phyloP scores from a whole-genome alignment of 2,888 invertebrate species.

The Cheiracanthium punctorium region DNA sequence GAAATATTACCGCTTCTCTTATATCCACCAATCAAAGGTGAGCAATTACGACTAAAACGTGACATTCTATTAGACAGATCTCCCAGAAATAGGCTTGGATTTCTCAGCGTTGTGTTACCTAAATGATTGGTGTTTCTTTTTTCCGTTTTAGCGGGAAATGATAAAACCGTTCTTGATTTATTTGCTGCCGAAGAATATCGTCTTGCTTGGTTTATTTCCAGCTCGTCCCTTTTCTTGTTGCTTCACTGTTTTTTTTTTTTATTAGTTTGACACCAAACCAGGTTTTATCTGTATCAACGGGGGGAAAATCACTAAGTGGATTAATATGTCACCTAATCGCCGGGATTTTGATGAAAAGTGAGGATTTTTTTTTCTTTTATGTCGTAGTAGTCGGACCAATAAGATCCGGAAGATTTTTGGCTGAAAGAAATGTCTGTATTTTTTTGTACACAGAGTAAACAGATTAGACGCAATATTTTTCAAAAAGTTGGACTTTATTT shows the following conservation, averaged over 20 bases:
- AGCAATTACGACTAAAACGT: conserved; percentile 55
- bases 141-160: conserved; percentile 23
- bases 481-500: too few relatives aligned
- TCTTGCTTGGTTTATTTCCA: background rate
- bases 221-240: background rate
- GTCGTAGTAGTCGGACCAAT: too few relatives aligned
- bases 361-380: too few relatives aligned
- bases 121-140: conserved; percentile 45
- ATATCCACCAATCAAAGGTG: conserved; percentile 43
- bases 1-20: conserved; percentile 1
- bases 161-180: conserved; percentile 40
- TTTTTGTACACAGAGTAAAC: too few relatives aligned
- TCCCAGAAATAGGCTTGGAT: conserved; percentile 31
- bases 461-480: too few relatives aligned
- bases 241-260: background rate
- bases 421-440: too few relatives aligned
- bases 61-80: conserved; percentile 30
- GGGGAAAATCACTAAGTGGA: background rate
- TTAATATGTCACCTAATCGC: background rate
- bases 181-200: background rate
- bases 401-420: too few relatives aligned
- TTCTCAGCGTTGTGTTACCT: conserved; percentile 16
- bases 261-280: background rate
- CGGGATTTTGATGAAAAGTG: too few relatives aligned
- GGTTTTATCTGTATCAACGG: background rate